phyloP scores from a whole-genome alignment of 2,888 invertebrate species.

The Pardosa pseudoannulata region DNA sequence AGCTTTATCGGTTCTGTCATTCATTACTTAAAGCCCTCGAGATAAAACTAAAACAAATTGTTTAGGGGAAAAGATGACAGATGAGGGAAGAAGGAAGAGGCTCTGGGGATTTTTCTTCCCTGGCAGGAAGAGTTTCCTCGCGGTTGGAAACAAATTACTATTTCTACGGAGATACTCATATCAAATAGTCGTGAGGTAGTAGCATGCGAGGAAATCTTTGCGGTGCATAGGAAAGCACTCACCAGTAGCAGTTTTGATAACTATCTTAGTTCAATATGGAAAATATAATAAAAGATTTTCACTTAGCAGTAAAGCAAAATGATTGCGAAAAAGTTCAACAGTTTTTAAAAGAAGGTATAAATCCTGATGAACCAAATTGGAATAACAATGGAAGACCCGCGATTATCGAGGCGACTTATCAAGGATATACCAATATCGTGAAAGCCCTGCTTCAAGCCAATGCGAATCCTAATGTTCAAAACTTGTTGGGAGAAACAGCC shows the following conservation, averaged over 20 bases:
- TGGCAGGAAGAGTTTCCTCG: neutral
- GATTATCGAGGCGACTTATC: conserved; percentile 69
- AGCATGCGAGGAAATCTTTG: neutral
- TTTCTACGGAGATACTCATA: neutral
- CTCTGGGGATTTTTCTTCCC: neutral
- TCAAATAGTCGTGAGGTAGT: neutral
- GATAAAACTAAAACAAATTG: neutral
- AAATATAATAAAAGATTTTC: conserved; percentile 41
- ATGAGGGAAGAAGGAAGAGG: neutral
- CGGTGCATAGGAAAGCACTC: neutral
- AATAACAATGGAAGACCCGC: conserved; percentile 69
- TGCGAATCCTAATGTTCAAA: conserved; percentile 68
- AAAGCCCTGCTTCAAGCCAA: conserved; percentile 40
- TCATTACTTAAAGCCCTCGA: neutral
- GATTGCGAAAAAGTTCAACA: conserved; percentile 47
- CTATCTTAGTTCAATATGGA: neutral
- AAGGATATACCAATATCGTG: conserved; percentile 55
- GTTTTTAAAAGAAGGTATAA: conserved; percentile 56
- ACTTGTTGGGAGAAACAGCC: conserved; percentile 72
- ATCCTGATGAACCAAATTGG: conserved; percentile 73
- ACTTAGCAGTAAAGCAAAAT: conserved; percentile 62
- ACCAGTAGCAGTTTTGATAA: neutral
- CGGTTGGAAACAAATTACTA: neutral
- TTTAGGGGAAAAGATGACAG: neutral
- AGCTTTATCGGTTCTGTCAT: neutral